Evolutionary conservation across 1,140 invertebrate genomes (phyloP).

Genomic region (Zaprionus ornatus): DNA sequence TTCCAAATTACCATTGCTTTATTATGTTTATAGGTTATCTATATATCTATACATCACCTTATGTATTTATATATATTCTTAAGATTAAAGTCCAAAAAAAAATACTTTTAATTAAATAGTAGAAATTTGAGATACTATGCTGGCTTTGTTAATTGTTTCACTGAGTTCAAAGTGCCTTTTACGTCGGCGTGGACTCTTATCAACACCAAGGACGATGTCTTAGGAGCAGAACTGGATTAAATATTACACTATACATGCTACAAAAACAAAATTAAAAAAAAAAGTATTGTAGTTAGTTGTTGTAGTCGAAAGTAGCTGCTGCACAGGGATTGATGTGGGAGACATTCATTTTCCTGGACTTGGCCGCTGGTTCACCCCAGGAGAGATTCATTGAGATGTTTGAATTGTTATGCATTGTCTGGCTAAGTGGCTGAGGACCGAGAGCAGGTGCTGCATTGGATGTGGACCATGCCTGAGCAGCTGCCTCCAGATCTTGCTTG

Average conservation of each 20-base stretch:
- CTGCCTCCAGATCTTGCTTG: constrained; percentile 72
- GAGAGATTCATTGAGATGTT: constrained; percentile 69
- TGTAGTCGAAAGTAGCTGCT: constrained; percentile 45
- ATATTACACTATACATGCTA: not conserved
- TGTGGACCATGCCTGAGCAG: constrained; percentile 73
- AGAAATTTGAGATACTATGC: constrained; percentile 11
- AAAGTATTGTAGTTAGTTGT: constrained; percentile 24
- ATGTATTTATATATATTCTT: not conserved
- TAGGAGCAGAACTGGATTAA: not conserved
- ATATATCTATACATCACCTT: not conserved
- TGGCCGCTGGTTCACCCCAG: constrained; percentile 72
- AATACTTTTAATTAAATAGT: constrained; percentile 12
- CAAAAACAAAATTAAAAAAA: not conserved
- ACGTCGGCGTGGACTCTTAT: constrained; percentile 44
- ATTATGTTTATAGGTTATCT: constrained; percentile 11
- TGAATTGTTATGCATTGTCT: constrained; percentile 47
- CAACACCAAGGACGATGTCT: constrained; percentile 49
- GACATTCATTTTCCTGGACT: constrained; percentile 57
- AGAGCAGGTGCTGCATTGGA: constrained; percentile 40
- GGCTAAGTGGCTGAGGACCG: constrained; percentile 13
- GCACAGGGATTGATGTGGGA: constrained; percentile 63
- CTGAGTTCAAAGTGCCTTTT: constrained; percentile 64
- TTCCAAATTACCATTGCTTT: not conserved
- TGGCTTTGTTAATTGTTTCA: constrained; percentile 45
- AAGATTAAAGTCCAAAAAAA: not conserved